These are phyloP conservation scores for Pangasius macronema DNA, from an alignment of 2,797 vertebrate species.

Conservation along the genomic window DNA sequence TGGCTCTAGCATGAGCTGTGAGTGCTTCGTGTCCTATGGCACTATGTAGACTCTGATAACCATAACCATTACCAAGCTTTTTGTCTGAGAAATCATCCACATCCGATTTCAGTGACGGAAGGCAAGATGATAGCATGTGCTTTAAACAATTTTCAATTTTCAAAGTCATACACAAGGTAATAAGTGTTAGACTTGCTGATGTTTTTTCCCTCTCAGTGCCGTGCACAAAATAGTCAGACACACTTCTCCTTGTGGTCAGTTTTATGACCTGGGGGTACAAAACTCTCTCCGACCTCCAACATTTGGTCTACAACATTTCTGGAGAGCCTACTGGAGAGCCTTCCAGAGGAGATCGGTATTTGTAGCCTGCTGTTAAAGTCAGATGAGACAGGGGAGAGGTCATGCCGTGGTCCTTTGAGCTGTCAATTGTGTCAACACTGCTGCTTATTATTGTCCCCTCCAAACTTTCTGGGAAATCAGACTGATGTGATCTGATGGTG, in stretches of 20 bases:
- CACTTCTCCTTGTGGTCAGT: background rate
- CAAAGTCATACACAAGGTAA: background rate
- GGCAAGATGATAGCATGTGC: background rate
- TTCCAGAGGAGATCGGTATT: background rate
- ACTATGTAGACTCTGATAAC: background rate
- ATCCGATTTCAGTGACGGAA: background rate
- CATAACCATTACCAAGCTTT: background rate
- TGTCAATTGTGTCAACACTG: background rate
- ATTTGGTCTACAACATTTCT: background rate
- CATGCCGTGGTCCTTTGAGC: background rate
- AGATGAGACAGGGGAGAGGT: background rate
- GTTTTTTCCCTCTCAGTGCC: background rate
- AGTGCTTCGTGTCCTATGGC: background rate
- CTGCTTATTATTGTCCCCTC: background rate
- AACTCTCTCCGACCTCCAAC: background rate
- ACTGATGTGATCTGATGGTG: background rate
- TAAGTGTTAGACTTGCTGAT: background rate
- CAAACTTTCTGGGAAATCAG: background rate
- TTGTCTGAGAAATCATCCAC: background rate
- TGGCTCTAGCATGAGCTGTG: background rate
- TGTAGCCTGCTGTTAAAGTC: background rate
- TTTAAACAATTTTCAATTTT: background rate
- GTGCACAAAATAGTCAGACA: background rate
- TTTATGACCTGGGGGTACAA: too few relatives aligned
- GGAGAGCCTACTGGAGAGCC: background rate